Evolutionary conservation across 2,797 vertebrate genomes (phyloP), one percentile per base, ranked within the genome.

Genomic region (Scolopax rusticola): DNA sequence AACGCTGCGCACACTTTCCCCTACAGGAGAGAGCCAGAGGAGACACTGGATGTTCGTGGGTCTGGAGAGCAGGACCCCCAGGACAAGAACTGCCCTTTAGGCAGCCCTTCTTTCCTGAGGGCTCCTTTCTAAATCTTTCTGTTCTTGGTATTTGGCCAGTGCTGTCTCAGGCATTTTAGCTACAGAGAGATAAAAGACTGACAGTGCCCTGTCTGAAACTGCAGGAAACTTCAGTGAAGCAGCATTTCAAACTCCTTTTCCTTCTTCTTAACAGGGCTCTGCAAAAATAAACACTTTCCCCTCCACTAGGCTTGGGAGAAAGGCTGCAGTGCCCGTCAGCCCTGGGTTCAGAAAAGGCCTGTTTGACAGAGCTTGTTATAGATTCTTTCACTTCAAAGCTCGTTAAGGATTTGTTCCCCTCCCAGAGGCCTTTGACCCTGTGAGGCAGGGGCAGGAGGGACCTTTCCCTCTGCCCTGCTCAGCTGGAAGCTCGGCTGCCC

Each of bases 1-100:
- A 98, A 97, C 0, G 27, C 53, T 48, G 94, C 64, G 41, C 99
- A 99, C 96, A 97, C 98, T 40, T 98, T 99, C 30, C 97, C 97
- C 98, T 99, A 13, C 30, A 84, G 90, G 61, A 93, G 19, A 96
- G 60, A 48, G 38, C 1, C 15, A 8, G 53, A 75, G 57, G 43
- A 67, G 65, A 76, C 20, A 16, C 15, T 4, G 17, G 9, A 4
- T 24, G 7, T 30, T 61, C 24, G 45, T 43, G n/a, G 11, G 20
- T 16, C 27, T 10, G 1, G 78, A 67, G 12, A 64, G 28, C 59
- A 59, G 77, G 64, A 43, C 36, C 21, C 3, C 0, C 30, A 24
- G 45, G 65, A n/a, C 23, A 41, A 59, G 78, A 71, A 15, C 28
- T 33, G 63, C 54, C 5, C 51, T 70, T 53, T 9, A n/a, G 45